phyloP scores from a whole-genome alignment of 2,113 vertebrate species.

The Mesocricetus auratus region DNA sequence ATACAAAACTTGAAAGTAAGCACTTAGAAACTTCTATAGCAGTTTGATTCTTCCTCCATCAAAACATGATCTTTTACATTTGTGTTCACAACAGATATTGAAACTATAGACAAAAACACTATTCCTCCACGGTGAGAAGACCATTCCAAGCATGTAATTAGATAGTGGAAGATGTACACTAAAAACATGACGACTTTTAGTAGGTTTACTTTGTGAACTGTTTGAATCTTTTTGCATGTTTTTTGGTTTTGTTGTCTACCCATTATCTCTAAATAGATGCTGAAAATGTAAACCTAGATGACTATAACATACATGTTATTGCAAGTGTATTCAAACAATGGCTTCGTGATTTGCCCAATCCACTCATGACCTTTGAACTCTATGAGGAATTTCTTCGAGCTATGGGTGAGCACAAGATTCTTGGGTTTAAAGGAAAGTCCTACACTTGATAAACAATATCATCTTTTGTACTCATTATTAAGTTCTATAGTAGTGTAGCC shows the following conservation, averaged over 20 bases:
- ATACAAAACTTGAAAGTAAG: neutral
- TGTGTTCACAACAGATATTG: neutral
- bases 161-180: neutral
- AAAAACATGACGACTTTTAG: constrained; percentile 39
- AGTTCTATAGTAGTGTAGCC: constrained; percentile 6
- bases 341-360: constrained; percentile 98
- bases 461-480: constrained; percentile 9
- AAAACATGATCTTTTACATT: constrained; percentile 29
- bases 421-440: neutral
- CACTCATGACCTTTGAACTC: constrained; percentile 98
- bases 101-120: constrained; percentile 25
- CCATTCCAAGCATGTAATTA: constrained; percentile 45
- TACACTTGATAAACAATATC: neutral
- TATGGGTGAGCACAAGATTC: constrained; percentile 90
- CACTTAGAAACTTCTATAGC: constrained; percentile 21
- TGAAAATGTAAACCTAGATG: constrained; percentile 94
- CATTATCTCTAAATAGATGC: constrained; percentile 89
- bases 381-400: constrained; percentile 97
- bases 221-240: constrained; percentile 32
- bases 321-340: constrained; percentile 99
- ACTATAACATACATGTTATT: constrained; percentile 99
- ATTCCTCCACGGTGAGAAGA: constrained; percentile 2
- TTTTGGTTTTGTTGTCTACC: constrained; percentile 46
- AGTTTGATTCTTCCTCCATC: constrained; percentile 9
- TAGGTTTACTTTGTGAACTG: constrained; percentile 36